Evolutionary conservation across 2,113 vertebrate species (phyloP), one percentile per base, ranked within the genome.

Genomic region (Oenanthe oenanthe): DNA sequence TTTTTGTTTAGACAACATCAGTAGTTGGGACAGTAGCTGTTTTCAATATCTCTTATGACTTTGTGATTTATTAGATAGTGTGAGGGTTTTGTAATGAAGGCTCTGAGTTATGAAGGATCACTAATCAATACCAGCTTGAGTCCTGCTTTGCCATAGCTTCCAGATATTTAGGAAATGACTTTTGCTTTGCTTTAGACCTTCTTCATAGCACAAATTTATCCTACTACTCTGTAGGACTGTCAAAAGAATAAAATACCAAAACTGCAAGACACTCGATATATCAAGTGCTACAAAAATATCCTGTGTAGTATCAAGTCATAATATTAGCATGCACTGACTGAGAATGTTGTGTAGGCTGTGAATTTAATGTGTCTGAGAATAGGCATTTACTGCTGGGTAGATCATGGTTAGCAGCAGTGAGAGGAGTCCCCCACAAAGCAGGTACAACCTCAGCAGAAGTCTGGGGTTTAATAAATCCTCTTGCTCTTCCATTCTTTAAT

Each of bases 261-360:
- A 90, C 82, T 80, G 81, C 54, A 80, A 92, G 66, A 66, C 71
- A 53, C 74, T 85, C 1, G 0, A 8, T 38, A 18, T 38, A 93
- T 82, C 82, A 47, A 92, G 80, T 47, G 51, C 79, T 95, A 73
- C 86, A 73, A 73, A 96, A 96, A 96, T 95, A 95, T 45, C 89
- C 38, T 32, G 19, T 84, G 50, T 94, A 94, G 92, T 96, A 93
- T 95, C 95, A 90, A 83, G 47, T 79, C 82, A 88, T 83, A 88
- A 79, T 92, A 94, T 83, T 92, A 92, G 67, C 54, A 83, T 77
- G 88, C 78, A 67, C 79, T 77, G 74, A 75, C 66, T 88, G 72
- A 70, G 54, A 91, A 60, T 70, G 42, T 94, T 92, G 78, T 84
- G 79, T 83, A 54, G 92, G 82, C 81, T 93, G 90, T 88, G 78